phyloP scores from a whole-genome alignment of 2,113 vertebrate species.

The Vicugna pacos region DNA sequence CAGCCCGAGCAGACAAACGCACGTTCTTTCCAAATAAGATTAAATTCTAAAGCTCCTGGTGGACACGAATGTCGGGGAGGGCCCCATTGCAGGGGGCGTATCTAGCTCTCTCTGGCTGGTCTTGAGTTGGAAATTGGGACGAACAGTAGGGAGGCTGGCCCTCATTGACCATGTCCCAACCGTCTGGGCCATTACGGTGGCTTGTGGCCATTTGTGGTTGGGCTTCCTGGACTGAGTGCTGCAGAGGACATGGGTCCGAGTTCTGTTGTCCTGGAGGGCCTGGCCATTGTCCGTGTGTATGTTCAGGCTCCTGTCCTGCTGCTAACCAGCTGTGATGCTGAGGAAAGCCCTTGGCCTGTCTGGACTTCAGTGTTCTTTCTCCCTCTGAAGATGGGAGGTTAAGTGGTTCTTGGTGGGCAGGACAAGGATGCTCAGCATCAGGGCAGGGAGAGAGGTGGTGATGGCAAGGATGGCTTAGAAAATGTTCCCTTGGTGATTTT shows the following conservation, averaged over 20 bases:
- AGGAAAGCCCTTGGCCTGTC: not conserved
- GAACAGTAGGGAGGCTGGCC: not conserved
- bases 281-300: not conserved
- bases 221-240: not conserved
- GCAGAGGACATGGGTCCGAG: too few species aligned
- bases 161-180: not conserved
- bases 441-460: not conserved
- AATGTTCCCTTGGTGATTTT: not conserved
- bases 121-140: not conserved
- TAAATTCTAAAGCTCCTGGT: not conserved
- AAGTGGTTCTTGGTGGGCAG: not conserved
- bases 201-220: not conserved
- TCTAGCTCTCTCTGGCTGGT: not conserved
- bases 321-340: not conserved
- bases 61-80: not conserved
- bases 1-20: not conserved
- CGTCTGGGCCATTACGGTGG: not conserved
- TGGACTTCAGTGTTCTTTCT: not conserved
- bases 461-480: not conserved
- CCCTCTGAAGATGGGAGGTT: not conserved
- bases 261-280: not conserved
- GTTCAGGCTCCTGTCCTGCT: not conserved
- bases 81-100: not conserved
- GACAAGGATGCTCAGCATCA: not conserved
- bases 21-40: not conserved